Evolutionary conservation across 1,140 invertebrate genomes (phyloP).

Genomic region (Neodiprion virginianus): DNA sequence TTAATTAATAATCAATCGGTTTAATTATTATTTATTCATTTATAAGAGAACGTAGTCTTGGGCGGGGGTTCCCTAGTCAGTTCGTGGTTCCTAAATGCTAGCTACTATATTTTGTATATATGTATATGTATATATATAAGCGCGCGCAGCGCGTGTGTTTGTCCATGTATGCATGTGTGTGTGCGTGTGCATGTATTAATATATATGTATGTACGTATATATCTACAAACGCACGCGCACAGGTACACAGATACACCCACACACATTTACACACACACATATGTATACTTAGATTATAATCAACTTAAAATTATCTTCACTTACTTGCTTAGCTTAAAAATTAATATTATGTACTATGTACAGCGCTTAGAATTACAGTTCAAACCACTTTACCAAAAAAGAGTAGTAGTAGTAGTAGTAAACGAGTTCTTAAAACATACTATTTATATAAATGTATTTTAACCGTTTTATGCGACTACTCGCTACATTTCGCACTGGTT

Average conservation of each 20-base stretch:
- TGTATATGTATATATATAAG: neutral
- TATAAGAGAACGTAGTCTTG: conserved; percentile 57
- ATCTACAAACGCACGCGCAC: too few relatives aligned
- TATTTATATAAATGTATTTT: conserved; percentile 4
- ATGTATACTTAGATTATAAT: neutral
- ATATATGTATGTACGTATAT: neutral
- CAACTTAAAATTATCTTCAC: conserved; percentile 22
- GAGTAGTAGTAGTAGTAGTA: conserved; percentile 30
- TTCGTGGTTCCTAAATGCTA: conserved; percentile 60
- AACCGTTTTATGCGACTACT: conserved; percentile 2
- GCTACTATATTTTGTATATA: conserved; percentile 49
- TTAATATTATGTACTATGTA: conserved; percentile 62
- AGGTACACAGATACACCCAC: too few relatives aligned
- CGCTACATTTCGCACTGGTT: conserved; percentile 43
- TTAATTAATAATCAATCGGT: conserved; percentile 47
- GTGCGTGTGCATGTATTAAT: neutral
- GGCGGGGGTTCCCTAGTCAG: conserved; percentile 57
- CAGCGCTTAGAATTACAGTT: conserved; percentile 52
- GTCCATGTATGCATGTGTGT: neutral
- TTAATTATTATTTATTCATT: conserved; percentile 41
- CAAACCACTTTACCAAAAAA: conserved; percentile 50
- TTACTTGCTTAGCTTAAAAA: conserved; percentile 57
- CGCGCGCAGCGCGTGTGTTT: neutral
- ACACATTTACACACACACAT: too few relatives aligned
- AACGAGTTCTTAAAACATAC: conserved; percentile 1